Percentiles rank a stretch among this genome's conserved stretches.
phyloP scores from a whole-genome alignment of 2,888 invertebrate genomes.

The Hirudinaria manillensis region DNA sequence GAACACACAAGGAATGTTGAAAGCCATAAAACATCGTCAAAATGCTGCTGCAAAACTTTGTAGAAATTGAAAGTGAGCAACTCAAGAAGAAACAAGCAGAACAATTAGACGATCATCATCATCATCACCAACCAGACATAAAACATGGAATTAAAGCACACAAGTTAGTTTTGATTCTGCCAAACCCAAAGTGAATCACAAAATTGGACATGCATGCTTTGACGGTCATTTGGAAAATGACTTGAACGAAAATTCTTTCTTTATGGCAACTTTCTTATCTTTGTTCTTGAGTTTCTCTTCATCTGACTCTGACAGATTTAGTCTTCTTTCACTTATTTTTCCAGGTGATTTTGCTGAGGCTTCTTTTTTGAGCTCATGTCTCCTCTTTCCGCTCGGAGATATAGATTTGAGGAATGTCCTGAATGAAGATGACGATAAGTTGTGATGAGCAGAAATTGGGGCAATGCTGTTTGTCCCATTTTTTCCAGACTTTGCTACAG shows the following conservation, averaged over 20 bases:
- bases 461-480: neutral
- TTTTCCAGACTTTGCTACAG: neutral
- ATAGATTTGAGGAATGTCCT: constrained; percentile 19
- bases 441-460: neutral
- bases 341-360: neutral
- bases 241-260: constrained; percentile 21
- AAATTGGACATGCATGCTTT: too few relatives aligned
- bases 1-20: too few relatives aligned
- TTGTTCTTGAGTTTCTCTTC: constrained; percentile 12
- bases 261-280: constrained; percentile 7
- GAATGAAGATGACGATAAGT: constrained; percentile 16
- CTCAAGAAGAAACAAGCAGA: too few relatives aligned
- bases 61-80: too few relatives aligned
- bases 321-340: neutral
- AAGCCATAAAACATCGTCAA: too few relatives aligned
- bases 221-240: constrained; percentile 8
- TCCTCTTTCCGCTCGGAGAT: constrained; percentile 14
- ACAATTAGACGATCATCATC: too few relatives aligned
- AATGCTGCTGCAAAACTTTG: too few relatives aligned
- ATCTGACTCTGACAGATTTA: neutral
- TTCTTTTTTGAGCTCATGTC: constrained; percentile 6
- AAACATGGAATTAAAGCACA: too few relatives aligned
- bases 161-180: too few relatives aligned
- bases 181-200: too few relatives aligned
- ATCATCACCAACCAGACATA: too few relatives aligned